Evolutionary conservation across 1,140 invertebrate genomes (phyloP).

Genomic region (Bombus confusus): DNA sequence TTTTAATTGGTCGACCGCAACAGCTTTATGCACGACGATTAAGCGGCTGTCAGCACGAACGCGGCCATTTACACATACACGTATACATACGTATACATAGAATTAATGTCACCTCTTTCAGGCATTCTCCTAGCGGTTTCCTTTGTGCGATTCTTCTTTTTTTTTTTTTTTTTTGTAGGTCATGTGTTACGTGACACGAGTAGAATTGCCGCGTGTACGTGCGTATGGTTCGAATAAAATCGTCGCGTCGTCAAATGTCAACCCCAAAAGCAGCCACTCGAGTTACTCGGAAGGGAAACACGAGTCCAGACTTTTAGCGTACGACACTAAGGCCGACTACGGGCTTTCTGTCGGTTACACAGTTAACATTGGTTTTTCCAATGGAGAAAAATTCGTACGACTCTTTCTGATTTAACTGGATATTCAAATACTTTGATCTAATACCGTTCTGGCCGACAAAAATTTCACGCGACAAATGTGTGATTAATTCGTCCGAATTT

Average conservation of each 20-base stretch:
- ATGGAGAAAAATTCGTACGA: neutral
- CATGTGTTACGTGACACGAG: slow-evolving; percentile 49
- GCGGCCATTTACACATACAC: slow-evolving; percentile 22
- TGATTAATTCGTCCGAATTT: neutral
- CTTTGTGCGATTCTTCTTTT: slow-evolving; percentile 56
- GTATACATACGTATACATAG: neutral
- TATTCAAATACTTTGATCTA: neutral
- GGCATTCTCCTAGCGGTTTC: slow-evolving; percentile 36
- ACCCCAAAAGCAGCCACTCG: slow-evolving; percentile 57
- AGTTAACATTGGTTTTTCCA: neutral
- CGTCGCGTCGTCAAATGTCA: slow-evolving; percentile 65
- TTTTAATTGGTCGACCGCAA: slow-evolving; percentile 47
- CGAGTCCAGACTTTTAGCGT: slow-evolving; percentile 35
- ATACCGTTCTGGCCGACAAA: neutral
- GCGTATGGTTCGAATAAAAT: slow-evolving; percentile 52
- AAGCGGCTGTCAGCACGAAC: slow-evolving; percentile 63
- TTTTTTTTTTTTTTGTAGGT: slow-evolving; percentile 23
- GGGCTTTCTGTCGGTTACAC: neutral
- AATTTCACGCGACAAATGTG: neutral
- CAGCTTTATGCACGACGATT: slow-evolving; percentile 57
- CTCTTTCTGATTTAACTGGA: neutral
- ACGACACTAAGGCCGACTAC: too few species aligned
- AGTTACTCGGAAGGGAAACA: slow-evolving; percentile 65
- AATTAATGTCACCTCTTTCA: slow-evolving; percentile 67
- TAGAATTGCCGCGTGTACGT: slow-evolving; percentile 44